Conservation (phyloP, 2,113 vertebrate species). For the Callithrix jacchus region DNA sequence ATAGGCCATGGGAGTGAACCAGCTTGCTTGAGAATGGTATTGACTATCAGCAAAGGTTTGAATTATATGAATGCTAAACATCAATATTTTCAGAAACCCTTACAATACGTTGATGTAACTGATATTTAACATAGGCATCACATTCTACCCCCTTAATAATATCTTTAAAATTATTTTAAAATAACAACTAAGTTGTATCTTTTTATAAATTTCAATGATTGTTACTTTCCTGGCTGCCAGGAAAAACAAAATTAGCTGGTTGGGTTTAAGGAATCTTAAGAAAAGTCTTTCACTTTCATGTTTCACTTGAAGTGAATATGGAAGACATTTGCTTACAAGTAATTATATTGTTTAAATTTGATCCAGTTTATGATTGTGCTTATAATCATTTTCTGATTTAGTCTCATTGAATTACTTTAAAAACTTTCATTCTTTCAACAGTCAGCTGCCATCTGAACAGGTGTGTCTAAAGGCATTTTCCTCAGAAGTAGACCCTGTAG, state of each 20-base stretch:
- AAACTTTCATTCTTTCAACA: not conserved
- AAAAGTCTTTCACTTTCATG: not conserved
- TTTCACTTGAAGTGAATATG: not conserved
- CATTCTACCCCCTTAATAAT: accelerated
- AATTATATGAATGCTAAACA: not conserved
- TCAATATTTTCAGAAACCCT: not conserved
- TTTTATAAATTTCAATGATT: not conserved
- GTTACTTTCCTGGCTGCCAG: not conserved
- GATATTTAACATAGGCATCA: not conserved
- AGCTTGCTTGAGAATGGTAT: not conserved
- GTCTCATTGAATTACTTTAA: not conserved
- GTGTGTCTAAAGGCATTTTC: not conserved
- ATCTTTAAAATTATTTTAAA: not conserved
- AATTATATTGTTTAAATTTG: not conserved
- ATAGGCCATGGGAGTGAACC: no score
- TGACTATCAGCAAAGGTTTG: not conserved
- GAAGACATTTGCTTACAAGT: not conserved
- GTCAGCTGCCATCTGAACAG: not conserved
- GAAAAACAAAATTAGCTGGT: not conserved
- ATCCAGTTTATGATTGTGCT: not conserved
- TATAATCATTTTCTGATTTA: not conserved
- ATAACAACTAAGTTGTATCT: accelerated
- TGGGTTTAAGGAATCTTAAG: not conserved
- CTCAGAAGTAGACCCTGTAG: not conserved
- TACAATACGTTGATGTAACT: not conserved